Base-by-base conservation (phyloP, 2,113 vertebrate genomes). In the Ammodytes marinus region DNA sequence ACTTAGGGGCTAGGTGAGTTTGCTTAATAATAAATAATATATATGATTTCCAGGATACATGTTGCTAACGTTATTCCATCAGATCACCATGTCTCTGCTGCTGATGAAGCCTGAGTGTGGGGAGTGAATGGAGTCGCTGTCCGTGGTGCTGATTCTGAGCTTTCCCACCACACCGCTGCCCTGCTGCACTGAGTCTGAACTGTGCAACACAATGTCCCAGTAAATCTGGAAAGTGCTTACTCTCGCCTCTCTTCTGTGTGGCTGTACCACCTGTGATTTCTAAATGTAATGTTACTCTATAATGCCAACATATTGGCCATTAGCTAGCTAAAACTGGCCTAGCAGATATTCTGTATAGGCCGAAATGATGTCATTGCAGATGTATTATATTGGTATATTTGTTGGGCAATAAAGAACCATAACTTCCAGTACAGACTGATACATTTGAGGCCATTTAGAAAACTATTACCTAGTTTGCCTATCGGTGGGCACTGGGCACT, bases 121-220 rank as follows among this genome's bases (percentile, higher is more conserved):
- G 13, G 14, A 0, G 4, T n/a, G 42, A 2, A 14, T 17, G 35
- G 12, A n/a, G 74, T 12, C 0, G 37, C 75, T 60, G n/a, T 77
- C 46, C 74, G 12, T 74, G 47, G 71, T 63, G 47, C 71, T 61
- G 59, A 64, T 45, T 55, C 40, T 57, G 52, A 45, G 19, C n/a
- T 57, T 27, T 19, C 42, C 37, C 17, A 42, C 10, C 49, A 52
- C 14, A 14, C 17, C n/a, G 45, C 55, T 39, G 55, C 46, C 11
- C 27, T 17, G 9, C 58, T 40, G 58, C 49, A 50, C 49, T 52
- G 43, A 59, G 45, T 50, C 57, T 40, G 35, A 66, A 17, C 37
- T 8, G 3, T 35, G 45, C 35, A 50, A 8, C 35, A 4, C 27
- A 40, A 35, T 11, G 45, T n/a, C 45, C 43, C 39, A 4, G 27